phyloP scores from a whole-genome alignment of 2,888 invertebrate species.

The Pocota personata region DNA sequence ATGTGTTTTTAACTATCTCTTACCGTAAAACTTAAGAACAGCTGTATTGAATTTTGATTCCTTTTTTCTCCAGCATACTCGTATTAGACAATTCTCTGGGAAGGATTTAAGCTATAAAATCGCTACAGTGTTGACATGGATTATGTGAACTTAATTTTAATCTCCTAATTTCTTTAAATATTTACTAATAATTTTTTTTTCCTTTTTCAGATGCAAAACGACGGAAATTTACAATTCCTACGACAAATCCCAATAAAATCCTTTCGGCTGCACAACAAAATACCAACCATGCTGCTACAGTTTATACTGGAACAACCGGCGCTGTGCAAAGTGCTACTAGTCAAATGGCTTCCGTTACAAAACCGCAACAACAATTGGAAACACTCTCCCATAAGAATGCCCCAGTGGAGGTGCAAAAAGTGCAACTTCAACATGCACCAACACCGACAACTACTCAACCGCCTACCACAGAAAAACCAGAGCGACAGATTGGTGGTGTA shows the following conservation, averaged over 20 bases:
- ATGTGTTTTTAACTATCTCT: too few relatives aligned
- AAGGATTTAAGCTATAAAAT: too few relatives aligned
- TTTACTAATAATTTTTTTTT: not conserved
- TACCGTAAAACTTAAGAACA: too few relatives aligned
- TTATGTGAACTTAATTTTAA: too few relatives aligned
- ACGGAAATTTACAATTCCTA: constrained; percentile 75
- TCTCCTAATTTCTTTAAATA: not conserved
- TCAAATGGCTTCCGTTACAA: constrained; percentile 62
- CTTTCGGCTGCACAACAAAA: constrained; percentile 73
- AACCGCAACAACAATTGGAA: constrained; percentile 69
- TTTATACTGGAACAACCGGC: constrained; percentile 44
- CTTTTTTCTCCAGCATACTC: too few relatives aligned
- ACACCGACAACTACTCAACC: not conserved
- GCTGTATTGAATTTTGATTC: too few relatives aligned
- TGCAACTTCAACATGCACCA: constrained; percentile 27
- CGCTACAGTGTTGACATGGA: too few relatives aligned
- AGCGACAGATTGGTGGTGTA: constrained; percentile 75
- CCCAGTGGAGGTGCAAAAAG: constrained; percentile 55
- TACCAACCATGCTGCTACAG: constrained; percentile 62
- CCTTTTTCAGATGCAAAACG: constrained; percentile 77
- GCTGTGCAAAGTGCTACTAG: constrained; percentile 57
- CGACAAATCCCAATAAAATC: constrained; percentile 75
- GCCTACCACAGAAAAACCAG: constrained; percentile 35
- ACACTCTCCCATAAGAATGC: constrained; percentile 44
- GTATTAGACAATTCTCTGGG: too few relatives aligned